phyloP scores from a whole-genome alignment of 2,888 invertebrate genomes.

The Thecophora atra region DNA sequence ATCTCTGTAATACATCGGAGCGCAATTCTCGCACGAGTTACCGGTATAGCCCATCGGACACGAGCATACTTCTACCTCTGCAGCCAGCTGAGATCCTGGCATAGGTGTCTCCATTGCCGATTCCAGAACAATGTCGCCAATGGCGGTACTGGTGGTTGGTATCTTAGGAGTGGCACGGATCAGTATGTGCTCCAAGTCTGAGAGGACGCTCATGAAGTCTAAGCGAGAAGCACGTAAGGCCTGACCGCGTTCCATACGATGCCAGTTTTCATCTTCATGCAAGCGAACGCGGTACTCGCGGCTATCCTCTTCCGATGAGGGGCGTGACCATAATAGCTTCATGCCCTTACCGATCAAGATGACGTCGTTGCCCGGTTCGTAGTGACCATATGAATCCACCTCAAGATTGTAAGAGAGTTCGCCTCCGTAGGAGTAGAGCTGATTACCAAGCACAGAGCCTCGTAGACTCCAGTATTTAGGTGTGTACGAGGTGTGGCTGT shows the following conservation, averaged over 20 bases:
- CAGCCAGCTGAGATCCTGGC: slow-evolving; percentile 73
- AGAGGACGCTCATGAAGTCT: slow-evolving; percentile 85
- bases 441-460: slow-evolving; percentile 74
- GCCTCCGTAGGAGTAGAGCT: slow-evolving; percentile 90
- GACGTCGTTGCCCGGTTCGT: slow-evolving; percentile 78
- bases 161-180: slow-evolving; percentile 81
- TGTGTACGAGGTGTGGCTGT: slow-evolving; percentile 67
- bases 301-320: slow-evolving; percentile 47
- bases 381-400: slow-evolving; percentile 71
- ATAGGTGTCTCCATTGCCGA: slow-evolving; percentile 71
- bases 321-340: slow-evolving; percentile 76
- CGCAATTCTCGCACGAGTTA: slow-evolving; percentile 83
- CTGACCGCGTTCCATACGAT: slow-evolving; percentile 68
- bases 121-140: slow-evolving; percentile 88
- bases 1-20: slow-evolving; percentile 77
- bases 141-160: slow-evolving; percentile 67
- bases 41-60: slow-evolving; percentile 86
- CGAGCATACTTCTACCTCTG: slow-evolving; percentile 84
- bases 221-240: slow-evolving; percentile 75
- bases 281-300: slow-evolving; percentile 70
- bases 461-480: slow-evolving; percentile 82
- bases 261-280: slow-evolving; percentile 77
- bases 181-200: slow-evolving; percentile 82
- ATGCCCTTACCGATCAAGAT: slow-evolving; percentile 82
- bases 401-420: slow-evolving; percentile 77